Percentiles rank a stretch among this genome's conserved stretches.
phyloP scores from a whole-genome alignment of 2,797 vertebrate species.

The Amphiprion clarkii region DNA sequence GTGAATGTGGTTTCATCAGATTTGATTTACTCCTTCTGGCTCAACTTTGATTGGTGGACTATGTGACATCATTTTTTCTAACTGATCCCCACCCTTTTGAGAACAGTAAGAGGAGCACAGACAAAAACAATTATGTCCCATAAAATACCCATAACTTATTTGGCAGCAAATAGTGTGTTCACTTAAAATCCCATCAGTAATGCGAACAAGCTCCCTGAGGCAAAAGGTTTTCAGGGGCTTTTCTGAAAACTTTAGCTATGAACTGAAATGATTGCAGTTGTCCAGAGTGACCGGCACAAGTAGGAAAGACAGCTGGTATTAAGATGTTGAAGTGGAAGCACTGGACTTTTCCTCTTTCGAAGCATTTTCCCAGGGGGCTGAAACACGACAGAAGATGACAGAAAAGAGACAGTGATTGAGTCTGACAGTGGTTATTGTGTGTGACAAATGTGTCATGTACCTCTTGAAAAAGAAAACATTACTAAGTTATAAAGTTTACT shows the following conservation, averaged over 20 bases:
- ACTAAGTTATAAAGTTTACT: slow-evolving; percentile 47
- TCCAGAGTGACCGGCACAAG: neutral
- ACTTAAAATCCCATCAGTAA: neutral
- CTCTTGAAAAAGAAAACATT: slow-evolving; percentile 26
- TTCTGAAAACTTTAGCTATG: neutral
- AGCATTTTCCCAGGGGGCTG: neutral
- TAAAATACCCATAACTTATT: neutral
- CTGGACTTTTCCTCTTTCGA: neutral
- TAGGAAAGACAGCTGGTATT: neutral
- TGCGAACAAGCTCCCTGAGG: neutral
- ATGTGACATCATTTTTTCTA: neutral
- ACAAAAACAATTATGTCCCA: neutral
- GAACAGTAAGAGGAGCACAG: slow-evolving; percentile 1
- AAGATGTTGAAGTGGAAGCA: slow-evolving; percentile 1
- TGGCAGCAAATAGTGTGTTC: neutral
- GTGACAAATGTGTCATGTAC: slow-evolving; percentile 20
- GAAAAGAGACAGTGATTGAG: neutral
- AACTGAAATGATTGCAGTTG: neutral
- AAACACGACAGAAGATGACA: neutral
- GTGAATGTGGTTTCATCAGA: neutral
- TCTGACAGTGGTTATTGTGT: slow-evolving; percentile 5
- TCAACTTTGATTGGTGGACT: slow-evolving; percentile 11
- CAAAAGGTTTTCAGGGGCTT: neutral
- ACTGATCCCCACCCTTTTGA: neutral
- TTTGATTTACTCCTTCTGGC: slow-evolving; percentile 6